These are phyloP conservation scores for Syrista parreyssii DNA, from an alignment of 2,888 invertebrate species.

Conservation along the genomic window DNA sequence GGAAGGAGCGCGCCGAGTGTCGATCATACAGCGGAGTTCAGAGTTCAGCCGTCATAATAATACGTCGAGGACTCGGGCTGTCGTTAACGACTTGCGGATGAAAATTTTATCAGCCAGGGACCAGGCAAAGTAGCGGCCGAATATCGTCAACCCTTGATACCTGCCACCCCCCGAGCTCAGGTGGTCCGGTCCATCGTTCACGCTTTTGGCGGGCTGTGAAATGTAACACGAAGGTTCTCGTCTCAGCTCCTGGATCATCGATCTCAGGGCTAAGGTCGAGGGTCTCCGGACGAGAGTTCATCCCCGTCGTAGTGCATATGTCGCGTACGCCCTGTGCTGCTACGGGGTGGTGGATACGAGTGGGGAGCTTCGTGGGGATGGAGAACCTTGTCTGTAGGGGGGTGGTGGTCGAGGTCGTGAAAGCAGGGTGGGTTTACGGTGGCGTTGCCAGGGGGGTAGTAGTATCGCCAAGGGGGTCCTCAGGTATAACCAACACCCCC, in stretches of 20 bases:
- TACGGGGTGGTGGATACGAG: neutral
- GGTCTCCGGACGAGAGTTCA: neutral
- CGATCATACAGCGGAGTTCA: neutral
- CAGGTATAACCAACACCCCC: neutral
- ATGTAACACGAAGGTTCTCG: neutral
- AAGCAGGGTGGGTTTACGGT: conserved; percentile 29
- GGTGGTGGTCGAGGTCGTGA: conserved; percentile 4
- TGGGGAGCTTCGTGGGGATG: neutral
- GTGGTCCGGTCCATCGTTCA: neutral
- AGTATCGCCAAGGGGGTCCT: neutral
- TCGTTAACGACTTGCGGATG: neutral
- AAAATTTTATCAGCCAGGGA: neutral
- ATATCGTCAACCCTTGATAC: neutral
- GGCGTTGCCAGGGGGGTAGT: conserved; percentile 22
- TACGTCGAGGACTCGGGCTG: too few species aligned
- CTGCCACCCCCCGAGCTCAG: neutral
- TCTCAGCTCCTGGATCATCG: neutral
- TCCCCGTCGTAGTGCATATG: neutral
- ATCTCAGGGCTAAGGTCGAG: neutral
- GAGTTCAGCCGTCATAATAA: neutral
- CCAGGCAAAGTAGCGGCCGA: neutral
- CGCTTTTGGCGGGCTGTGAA: neutral
- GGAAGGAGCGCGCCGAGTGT: neutral
- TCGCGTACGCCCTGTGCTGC: neutral
- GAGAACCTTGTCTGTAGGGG: neutral